These are phyloP conservation scores for Pseudochaenichthys georgianus DNA, from an alignment of 2,797 vertebrate species.

Conservation along the genomic window DNA sequence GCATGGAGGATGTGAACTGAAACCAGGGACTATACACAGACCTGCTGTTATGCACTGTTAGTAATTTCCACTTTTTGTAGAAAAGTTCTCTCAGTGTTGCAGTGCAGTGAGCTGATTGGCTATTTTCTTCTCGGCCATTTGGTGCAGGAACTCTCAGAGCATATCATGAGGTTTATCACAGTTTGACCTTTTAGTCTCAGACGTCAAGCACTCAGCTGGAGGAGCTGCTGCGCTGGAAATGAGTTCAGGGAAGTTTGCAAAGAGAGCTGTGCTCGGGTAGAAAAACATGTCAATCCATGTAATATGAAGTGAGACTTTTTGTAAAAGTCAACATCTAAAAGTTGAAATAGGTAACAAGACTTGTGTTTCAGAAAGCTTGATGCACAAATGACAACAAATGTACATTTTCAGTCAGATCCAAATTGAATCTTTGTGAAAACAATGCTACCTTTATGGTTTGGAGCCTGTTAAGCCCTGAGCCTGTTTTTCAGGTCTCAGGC, in stretches of 20 bases:
- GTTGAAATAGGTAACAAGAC: not conserved
- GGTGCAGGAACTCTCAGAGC: conserved; percentile 46
- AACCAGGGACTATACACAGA: conserved; percentile 33
- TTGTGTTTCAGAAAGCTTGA: not conserved
- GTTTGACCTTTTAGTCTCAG: conserved; percentile 41
- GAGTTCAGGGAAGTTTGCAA: conserved; percentile 39
- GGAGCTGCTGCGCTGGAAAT: conserved; percentile 32
- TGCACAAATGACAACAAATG: not conserved
- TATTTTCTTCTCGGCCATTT: conserved; percentile 38
- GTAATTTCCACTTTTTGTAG: conserved; percentile 32
- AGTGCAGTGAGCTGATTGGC: conserved; percentile 31
- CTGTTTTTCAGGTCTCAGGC: too few relatives aligned
- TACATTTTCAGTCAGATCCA: not conserved
- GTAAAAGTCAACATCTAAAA: too few relatives aligned
- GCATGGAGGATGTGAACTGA: conserved; percentile 18
- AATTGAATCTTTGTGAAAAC: not conserved
- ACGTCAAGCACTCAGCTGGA: conserved; percentile 19
- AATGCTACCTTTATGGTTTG: not conserved
- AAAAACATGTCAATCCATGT: not conserved
- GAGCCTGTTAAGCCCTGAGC: too few relatives aligned
- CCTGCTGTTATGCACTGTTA: conserved; percentile 27
- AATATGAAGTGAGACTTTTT: too few relatives aligned
- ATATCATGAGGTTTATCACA: conserved; percentile 40
- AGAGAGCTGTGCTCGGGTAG: not conserved
- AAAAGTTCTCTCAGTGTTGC: conserved; percentile 29